Percentiles rank a stretch among this genome's conserved stretches.
phyloP scores from a whole-genome alignment of 2,113 vertebrate species.

The Lamprotornis superbus region DNA sequence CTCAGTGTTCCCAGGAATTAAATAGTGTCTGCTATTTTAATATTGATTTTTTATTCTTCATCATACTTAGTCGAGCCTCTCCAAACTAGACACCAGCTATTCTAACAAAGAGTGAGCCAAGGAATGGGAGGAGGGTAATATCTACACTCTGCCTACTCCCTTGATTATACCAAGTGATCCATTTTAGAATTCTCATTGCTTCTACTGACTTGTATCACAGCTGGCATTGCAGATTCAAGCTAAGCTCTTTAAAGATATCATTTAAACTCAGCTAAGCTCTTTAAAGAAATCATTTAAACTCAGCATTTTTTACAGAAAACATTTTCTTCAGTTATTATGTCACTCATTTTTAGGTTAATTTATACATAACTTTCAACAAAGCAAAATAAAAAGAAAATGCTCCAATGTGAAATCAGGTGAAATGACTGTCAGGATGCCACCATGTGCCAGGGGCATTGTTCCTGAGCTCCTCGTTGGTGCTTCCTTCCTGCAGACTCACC shows the following conservation, averaged over 20 bases:
- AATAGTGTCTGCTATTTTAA: background rate
- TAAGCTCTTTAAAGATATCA: background rate
- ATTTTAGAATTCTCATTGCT: background rate
- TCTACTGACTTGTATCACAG: background rate
- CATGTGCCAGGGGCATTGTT: accelerated
- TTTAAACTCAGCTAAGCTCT: background rate
- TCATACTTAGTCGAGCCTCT: background rate
- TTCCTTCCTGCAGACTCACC: background rate
- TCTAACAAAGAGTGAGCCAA: background rate
- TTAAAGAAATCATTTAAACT: background rate
- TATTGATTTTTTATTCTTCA: constrained; percentile 12
- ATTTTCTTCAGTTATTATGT: background rate
- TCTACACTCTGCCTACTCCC: background rate
- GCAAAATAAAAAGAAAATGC: background rate
- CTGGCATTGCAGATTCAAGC: background rate
- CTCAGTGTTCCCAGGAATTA: background rate
- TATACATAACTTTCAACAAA: background rate
- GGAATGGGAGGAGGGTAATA: background rate
- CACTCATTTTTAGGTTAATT: background rate
- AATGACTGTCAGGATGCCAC: background rate
- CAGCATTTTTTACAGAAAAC: background rate
- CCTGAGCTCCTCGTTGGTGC: accelerated
- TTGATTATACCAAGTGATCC: background rate
- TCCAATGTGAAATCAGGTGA: background rate
- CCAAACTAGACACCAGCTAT: background rate